Evolutionary conservation across 92 coral and sea anemone genomes (phyloP).

Genomic region (Parazoanthus atlanticus): DNA sequence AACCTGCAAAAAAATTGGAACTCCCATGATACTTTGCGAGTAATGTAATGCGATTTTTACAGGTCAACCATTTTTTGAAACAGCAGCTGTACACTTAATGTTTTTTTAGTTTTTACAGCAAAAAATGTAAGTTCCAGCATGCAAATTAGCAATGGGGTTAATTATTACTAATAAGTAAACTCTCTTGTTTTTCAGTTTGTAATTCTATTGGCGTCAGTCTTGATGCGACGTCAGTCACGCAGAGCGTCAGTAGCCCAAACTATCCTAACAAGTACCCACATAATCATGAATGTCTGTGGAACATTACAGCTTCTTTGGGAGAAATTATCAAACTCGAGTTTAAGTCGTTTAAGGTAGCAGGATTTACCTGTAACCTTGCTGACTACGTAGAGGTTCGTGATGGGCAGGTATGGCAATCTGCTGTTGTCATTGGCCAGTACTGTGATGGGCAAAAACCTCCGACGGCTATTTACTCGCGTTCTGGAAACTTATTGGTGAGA

Average conservation of each 20-base stretch:
- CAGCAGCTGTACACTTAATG: too few species aligned
- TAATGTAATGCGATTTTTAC: too few species aligned
- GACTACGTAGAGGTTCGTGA: conserved; percentile 38
- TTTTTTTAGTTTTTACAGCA: too few species aligned
- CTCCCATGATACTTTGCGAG: too few species aligned
- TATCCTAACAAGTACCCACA: conserved; percentile 12
- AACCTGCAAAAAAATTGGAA: too few species aligned
- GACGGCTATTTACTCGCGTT: conserved; percentile 1
- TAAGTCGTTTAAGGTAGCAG: neutral
- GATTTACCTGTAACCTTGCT: neutral
- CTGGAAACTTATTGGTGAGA: conserved; percentile 22
- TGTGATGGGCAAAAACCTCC: conserved; percentile 13
- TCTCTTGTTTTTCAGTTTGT: conserved; percentile 14
- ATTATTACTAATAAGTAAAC: too few species aligned
- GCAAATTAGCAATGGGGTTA: neutral
- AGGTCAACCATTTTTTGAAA: too few species aligned
- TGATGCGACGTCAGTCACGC: neutral
- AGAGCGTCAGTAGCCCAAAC: conserved; percentile 15
- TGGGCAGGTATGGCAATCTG: conserved; percentile 22
- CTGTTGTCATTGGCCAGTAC: conserved; percentile 4
- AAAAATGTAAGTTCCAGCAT: neutral
- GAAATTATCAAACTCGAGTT: conserved; percentile 28
- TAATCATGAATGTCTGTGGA: conserved; percentile 10
- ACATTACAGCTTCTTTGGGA: conserved; percentile 30
- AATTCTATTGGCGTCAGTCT: conserved; percentile 19